Conservation (phyloP, 2,113 vertebrate species). For the Camelus bactrianus region DNA sequence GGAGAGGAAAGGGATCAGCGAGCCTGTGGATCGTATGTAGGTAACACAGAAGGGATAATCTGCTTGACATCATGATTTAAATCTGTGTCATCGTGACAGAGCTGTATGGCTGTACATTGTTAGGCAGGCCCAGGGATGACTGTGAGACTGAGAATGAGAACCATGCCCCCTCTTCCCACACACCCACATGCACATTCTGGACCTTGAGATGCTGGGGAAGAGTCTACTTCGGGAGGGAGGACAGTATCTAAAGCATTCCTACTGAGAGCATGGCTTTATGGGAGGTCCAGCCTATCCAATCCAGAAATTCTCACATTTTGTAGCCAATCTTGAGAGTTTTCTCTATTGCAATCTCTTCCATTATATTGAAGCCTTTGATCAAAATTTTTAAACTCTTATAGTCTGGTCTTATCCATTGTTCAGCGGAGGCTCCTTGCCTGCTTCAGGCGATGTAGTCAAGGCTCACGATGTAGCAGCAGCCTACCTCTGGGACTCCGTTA, state of each 20-base stretch:
- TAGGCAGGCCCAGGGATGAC: neutral
- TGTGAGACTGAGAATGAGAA: neutral
- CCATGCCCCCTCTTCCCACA: accelerated
- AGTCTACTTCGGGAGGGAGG: neutral
- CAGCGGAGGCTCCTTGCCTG: neutral
- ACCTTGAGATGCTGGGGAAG: neutral
- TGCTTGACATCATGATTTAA: neutral
- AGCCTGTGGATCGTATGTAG: neutral
- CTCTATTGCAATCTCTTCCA: too few relatives aligned
- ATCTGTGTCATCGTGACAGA: neutral
- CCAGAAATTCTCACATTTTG: neutral
- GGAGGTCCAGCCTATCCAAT: neutral
- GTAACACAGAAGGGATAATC: neutral
- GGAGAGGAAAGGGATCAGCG: neutral
- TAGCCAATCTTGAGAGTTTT: too few relatives aligned
- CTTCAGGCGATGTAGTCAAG: neutral
- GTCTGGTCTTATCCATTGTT: neutral
- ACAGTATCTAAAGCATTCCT: neutral
- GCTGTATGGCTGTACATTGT: neutral
- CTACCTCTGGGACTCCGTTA: neutral
- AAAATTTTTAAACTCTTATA: neutral
- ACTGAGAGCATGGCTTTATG: neutral
- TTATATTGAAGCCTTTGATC: too few relatives aligned
- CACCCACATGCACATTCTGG: accelerated
- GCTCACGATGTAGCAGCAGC: neutral